Percentiles rank a stretch among this genome's conserved stretches.
Conservation (phyloP, 2,113 vertebrate genomes). For the Poicephalus gulielmi region DNA sequence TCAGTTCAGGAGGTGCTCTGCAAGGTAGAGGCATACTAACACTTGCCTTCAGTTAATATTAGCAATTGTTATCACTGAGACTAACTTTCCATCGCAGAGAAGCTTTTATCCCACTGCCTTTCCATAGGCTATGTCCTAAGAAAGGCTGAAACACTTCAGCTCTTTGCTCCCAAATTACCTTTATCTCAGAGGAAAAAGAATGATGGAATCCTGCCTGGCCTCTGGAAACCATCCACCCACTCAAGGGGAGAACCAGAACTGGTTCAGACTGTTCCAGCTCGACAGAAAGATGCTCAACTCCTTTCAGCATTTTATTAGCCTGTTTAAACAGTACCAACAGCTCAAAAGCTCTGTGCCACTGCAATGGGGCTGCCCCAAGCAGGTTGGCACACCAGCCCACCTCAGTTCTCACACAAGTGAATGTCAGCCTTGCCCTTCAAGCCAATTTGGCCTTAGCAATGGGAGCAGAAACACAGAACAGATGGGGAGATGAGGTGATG, state of each 20-base stretch:
- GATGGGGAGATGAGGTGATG: neutral
- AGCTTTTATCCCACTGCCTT: neutral
- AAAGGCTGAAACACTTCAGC: neutral
- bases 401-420: neutral
- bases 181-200: neutral
- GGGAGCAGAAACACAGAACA: slow-evolving; percentile 32
- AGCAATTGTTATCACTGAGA: neutral
- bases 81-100: neutral
- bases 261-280: neutral
- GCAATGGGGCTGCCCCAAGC: neutral
- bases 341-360: neutral
- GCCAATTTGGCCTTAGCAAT: neutral
- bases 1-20: neutral
- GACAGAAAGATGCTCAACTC: neutral
- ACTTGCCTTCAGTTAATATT: neutral
- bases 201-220: neutral
- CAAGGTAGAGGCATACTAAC: neutral
- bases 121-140: neutral
- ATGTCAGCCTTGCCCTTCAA: neutral
- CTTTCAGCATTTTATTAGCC: neutral
- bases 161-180: neutral
- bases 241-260: neutral
- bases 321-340: neutral
- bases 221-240: neutral
- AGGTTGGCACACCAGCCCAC: neutral